Base-by-base conservation (phyloP, 2,113 vertebrate genomes). In the Meles meles region DNA sequence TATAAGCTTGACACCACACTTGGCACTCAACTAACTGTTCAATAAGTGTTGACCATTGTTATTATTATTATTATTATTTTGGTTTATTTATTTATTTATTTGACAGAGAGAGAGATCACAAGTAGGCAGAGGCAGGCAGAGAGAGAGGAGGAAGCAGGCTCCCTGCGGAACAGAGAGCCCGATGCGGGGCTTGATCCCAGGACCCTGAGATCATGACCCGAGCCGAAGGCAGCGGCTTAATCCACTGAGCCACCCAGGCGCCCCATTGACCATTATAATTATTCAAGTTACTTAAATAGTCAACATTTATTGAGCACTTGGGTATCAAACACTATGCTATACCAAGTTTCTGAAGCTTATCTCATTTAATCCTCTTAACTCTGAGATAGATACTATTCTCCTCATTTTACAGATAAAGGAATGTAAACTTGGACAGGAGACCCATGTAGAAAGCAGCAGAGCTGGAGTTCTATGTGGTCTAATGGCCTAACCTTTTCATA, bases 361-460 rank as follows among this genome's bases (percentile, higher is more conserved):
- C 49, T 93, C 71, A 90, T 81, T 92, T 85, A 86, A 80, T 88
- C 14, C 37, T 92, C 42, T 55, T 82, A 92, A 94, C 3, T 63
- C 20, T 72, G 69, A 96, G 47, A 95, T 6, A 95, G 14, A 94
- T 55, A 87, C 39, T 55, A 88, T 90, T 69, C 89, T 42, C 11
- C 27, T 71, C 52, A 65, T 85, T 93, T 85, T 88, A 95, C 23
- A 97, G 57, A 74, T 82, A 94, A 90, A 95, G n/a, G 80, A 90
- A 93, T 47, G 12, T 3, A 85, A 29, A 2, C 15, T 27, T 25
- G 18, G 42, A 91, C 25, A 90, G 72, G 7, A 83, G 29, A 90
- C 17, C 76, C 39, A 90, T 47, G 34, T 88, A 71, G 34, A 31
- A 86, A 63, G 34, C 8, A 72, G 21, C 65, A 84, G n/a, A 80